These are phyloP conservation scores for Hippocampus abdominalis DNA, from an alignment of 2,113 vertebrate genomes.

Conservation along the genomic window DNA sequence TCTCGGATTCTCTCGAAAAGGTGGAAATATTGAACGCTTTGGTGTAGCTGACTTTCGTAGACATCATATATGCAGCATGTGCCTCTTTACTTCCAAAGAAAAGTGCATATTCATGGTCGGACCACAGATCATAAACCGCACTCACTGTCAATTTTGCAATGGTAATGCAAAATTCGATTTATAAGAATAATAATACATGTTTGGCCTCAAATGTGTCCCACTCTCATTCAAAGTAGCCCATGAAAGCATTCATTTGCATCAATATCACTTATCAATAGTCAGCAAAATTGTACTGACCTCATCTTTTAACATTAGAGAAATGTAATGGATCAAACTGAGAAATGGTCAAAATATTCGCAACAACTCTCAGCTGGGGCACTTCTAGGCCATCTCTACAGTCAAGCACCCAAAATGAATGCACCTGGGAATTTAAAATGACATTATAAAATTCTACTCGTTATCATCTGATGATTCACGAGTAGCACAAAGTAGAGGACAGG, in stretches of 20 bases:
- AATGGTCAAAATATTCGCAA: too few relatives aligned
- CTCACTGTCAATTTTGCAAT: not conserved
- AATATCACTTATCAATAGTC: not conserved
- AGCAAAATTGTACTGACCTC: too few relatives aligned
- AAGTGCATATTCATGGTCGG: not conserved
- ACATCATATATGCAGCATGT: not conserved
- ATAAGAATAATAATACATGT: not conserved
- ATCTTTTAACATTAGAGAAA: too few relatives aligned
- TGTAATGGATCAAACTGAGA: too few relatives aligned
- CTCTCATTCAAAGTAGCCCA: too few relatives aligned
- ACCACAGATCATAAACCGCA: not conserved
- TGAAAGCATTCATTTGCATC: not conserved
- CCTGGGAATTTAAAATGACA: too few relatives aligned
- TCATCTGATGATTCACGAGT: too few relatives aligned
- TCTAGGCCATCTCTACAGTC: too few relatives aligned
- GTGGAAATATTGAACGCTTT: conserved; percentile 17
- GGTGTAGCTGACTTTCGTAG: not conserved
- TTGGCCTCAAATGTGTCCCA: not conserved
- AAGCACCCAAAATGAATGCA: too few relatives aligned
- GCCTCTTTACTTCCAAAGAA: not conserved
- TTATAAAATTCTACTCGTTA: too few relatives aligned
- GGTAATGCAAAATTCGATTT: not conserved
- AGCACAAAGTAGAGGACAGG: too few relatives aligned
- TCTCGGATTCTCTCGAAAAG: conserved; percentile 23
- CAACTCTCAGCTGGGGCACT: too few relatives aligned